phyloP scores from a whole-genome alignment of 2,888 invertebrate species.

The Allolobophora icterica region DNA sequence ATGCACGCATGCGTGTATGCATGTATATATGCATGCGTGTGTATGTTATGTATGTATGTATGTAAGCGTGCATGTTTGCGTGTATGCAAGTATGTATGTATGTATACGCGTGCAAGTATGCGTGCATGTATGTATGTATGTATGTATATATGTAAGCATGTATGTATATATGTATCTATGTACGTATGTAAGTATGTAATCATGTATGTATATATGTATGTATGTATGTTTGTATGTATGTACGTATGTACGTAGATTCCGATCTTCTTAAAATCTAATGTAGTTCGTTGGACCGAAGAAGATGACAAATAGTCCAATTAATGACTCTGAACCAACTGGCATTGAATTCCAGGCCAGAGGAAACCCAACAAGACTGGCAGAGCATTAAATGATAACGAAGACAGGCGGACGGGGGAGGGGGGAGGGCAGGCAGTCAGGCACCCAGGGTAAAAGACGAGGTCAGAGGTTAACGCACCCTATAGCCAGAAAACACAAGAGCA shows the following conservation, averaged over 20 bases:
- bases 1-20: too few species aligned
- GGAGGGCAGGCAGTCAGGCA: constrained; percentile 30
- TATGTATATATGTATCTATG: too few species aligned
- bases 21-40: too few species aligned
- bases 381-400: too few species aligned
- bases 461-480: not conserved
- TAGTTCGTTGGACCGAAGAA: not conserved
- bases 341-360: not conserved
- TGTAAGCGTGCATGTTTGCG: too few species aligned
- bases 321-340: not conserved
- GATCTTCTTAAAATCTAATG: not conserved
- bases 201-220: not conserved
- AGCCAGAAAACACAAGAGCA: not conserved
- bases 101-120: too few species aligned
- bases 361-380: not conserved
- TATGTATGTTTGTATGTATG: not conserved
- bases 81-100: too few species aligned
- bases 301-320: not conserved
- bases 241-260: not conserved
- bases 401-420: constrained; percentile 35
- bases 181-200: too few species aligned
- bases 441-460: constrained; percentile 3
- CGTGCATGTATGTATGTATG: too few species aligned
- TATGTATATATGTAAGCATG: too few species aligned
- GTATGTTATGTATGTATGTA: too few species aligned